Conservation (phyloP, 2,113 vertebrate genomes). For the Perognathus longimembris region DNA sequence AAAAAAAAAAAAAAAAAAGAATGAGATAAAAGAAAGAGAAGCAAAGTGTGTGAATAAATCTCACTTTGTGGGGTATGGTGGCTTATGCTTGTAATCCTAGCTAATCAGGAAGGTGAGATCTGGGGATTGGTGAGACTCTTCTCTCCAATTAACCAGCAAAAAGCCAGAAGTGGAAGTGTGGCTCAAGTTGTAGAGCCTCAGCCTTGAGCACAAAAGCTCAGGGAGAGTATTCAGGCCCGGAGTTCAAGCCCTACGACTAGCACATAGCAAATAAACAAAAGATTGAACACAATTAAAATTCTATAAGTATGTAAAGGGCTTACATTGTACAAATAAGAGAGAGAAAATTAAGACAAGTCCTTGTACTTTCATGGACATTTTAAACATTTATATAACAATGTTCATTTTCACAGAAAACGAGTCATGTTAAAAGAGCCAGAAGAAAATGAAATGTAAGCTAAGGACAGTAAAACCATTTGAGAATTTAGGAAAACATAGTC, state of each 20-base stretch:
- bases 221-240: too few relatives aligned
- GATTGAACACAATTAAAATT: background rate
- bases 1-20: too few relatives aligned
- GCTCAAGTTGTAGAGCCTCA: too few relatives aligned
- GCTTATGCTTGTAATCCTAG: too few relatives aligned
- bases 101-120: too few relatives aligned
- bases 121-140: too few relatives aligned
- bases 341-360: background rate
- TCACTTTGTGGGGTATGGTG: background rate
- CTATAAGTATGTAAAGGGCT: background rate
- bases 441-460: slow-evolving; percentile 50
- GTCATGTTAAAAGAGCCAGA: slow-evolving; percentile 25
- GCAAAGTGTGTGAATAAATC: background rate
- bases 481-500: slow-evolving; percentile 43
- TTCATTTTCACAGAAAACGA: slow-evolving; percentile 49
- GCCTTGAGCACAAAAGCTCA: too few relatives aligned
- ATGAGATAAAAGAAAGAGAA: background rate
- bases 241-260: too few relatives aligned
- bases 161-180: too few relatives aligned
- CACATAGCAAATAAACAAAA: too few relatives aligned
- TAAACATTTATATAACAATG: background rate
- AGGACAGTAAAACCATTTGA: slow-evolving; percentile 41
- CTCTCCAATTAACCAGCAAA: too few relatives aligned
- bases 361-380: background rate
- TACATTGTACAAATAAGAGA: background rate